phyloP scores from a whole-genome alignment of 92 coral and sea anemone genomes.

The Phymanthus crucifer region DNA sequence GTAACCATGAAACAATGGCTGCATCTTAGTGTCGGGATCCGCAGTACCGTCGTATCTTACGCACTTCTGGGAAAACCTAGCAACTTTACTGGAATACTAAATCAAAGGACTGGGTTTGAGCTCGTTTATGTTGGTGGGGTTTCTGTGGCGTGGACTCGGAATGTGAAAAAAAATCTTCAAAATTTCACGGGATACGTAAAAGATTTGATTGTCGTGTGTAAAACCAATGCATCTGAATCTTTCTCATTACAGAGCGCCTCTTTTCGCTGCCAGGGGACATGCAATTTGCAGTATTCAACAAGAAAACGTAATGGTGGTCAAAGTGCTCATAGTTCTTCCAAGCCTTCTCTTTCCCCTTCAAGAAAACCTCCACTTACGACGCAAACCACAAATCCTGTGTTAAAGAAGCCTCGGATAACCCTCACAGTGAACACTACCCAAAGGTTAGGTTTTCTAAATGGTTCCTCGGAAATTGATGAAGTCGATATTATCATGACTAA shows the following conservation, averaged over 20 bases:
- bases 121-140: conserved; percentile 23
- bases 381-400: background rate
- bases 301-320: background rate
- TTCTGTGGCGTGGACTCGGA: background rate
- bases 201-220: background rate
- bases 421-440: background rate
- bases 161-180: background rate
- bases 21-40: background rate
- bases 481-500: background rate
- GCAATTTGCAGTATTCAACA: background rate
- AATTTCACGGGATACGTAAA: conserved; percentile 20
- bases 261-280: background rate
- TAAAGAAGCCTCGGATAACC: background rate
- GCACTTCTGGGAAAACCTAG: background rate
- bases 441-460: background rate
- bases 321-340: background rate
- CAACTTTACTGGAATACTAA: background rate
- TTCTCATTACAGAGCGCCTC: background rate
- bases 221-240: background rate
- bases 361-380: background rate
- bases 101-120: background rate
- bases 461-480: background rate
- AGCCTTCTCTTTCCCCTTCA: background rate
- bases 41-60: background rate
- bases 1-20: conserved; percentile 27